Base-by-base conservation (phyloP, 2,113 vertebrate genomes). In the Chionodraco myersi region DNA sequence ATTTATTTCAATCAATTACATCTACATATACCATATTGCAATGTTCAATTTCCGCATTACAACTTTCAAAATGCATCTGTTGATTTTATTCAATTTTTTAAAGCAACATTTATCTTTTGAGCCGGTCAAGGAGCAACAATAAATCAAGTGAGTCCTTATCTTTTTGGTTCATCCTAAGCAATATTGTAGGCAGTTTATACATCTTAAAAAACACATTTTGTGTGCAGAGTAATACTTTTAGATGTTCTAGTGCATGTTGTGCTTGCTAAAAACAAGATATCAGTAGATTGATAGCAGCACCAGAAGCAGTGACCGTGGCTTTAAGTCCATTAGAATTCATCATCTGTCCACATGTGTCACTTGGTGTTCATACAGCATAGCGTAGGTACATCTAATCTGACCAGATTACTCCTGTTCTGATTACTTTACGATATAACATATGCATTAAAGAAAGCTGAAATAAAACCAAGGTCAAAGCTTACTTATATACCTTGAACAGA, bases 381-480 rank as follows among this genome's bases (percentile, higher is more conserved):
- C 54, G 23, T 41, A 51, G 66, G 41, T 68, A 70, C 54, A 18
- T 64, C 66, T 80, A 66, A 70, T 75, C 83, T 77, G 73, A 79
- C 51, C 70, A 70, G 63, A 71, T 69, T 57, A 52, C 57, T 68
- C 16, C 30, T 63, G 69, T 57, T 81, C 15, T 49, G 88, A 91
- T 91, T 82, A 77, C 85, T 64, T 63, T 18, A 23, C 47, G 21
- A 80, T 85, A 92, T 90, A 91, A 79, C 63, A 2, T 75, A 70
- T 87, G 85, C 85, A 88, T 85, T 77, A 84, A 81, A 72, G 57
- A 23, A 71, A 61, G 51, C 65, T 77, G 66, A 80, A 90, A 88
- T 60, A 77, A 71, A 23, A 60, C 68, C 91, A 92, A 92, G 91
- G 92, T 92, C 86, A 75, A 56, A 65, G 69, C 36, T 78, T 59